Evolutionary conservation across 2,888 invertebrate genomes (phyloP).

Genomic region (Athalia rosae): DNA sequence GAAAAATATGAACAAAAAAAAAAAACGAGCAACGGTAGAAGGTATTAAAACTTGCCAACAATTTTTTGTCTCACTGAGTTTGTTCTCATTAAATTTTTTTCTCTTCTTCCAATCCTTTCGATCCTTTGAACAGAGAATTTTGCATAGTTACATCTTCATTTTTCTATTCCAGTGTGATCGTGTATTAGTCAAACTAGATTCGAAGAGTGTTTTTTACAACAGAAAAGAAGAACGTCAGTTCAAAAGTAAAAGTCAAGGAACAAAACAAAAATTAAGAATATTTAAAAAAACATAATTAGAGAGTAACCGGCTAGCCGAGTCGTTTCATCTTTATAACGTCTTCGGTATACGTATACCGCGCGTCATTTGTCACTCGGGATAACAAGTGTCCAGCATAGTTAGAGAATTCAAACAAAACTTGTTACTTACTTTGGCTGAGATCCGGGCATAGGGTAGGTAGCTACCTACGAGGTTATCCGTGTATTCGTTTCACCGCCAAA

Average conservation of each 20-base stretch:
- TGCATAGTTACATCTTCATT: no score
- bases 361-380: slow-evolving; percentile 40
- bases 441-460: background rate
- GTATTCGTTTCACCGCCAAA: slow-evolving; percentile 29
- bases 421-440: background rate
- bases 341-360: background rate
- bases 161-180: background rate
- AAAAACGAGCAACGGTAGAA: background rate
- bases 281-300: background rate
- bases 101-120: no score
- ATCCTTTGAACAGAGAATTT: no score
- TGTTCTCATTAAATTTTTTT: background rate
- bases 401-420: slow-evolving; percentile 40
- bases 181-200: background rate
- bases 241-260: background rate
- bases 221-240: no score
- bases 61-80: background rate
- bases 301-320: slow-evolving; percentile 6
- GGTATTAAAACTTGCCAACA: background rate
- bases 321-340: slow-evolving; percentile 32
- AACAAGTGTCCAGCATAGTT: slow-evolving; percentile 43
- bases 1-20: slow-evolving; percentile 14
- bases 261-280: background rate
- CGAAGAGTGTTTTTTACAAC: no score
- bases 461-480: background rate